A percentile compares a stretch with the other conserved stretches of the same genome.
phyloP scores from a whole-genome alignment of 2,797 vertebrate species.

The Phyllotis vaccarum region DNA sequence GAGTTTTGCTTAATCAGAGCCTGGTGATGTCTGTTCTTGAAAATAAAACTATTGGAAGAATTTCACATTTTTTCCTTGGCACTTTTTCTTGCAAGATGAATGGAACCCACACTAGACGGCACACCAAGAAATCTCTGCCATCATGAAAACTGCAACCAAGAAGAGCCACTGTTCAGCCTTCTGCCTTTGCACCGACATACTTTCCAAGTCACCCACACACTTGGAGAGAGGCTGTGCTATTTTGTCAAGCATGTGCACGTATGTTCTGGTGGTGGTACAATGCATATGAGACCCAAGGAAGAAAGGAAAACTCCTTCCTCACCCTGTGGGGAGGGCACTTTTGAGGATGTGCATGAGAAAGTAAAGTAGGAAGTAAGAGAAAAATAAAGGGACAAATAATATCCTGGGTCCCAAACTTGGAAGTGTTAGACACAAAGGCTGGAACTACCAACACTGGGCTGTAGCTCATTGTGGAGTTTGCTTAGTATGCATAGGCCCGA shows the following conservation, averaged over 20 bases:
- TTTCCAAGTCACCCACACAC: neutral
- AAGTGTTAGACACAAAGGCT: neutral
- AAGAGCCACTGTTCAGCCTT: neutral
- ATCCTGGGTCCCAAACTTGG: neutral
- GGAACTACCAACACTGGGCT: neutral
- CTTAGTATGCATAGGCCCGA: neutral
- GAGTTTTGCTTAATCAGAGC: neutral
- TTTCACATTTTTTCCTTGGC: conserved; percentile 15
- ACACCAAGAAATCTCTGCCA: neutral
- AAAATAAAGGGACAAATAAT: neutral
- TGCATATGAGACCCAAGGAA: neutral
- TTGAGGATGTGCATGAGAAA: neutral
- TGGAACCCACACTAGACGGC: neutral
- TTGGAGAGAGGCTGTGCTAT: neutral
- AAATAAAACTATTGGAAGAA: conserved; percentile 27
- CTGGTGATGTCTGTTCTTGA: neutral
- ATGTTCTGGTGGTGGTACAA: neutral
- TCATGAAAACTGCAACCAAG: neutral
- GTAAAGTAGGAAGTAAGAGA: neutral
- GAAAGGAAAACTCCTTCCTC: neutral
- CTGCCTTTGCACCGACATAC: neutral
- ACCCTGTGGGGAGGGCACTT: neutral
- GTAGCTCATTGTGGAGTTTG: neutral
- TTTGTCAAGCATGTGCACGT: neutral
- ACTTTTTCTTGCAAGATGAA: conserved; percentile 4